These are phyloP conservation scores for Habropoda laboriosa DNA, from an alignment of 1,140 invertebrate genomes.

Conservation along the genomic window DNA sequence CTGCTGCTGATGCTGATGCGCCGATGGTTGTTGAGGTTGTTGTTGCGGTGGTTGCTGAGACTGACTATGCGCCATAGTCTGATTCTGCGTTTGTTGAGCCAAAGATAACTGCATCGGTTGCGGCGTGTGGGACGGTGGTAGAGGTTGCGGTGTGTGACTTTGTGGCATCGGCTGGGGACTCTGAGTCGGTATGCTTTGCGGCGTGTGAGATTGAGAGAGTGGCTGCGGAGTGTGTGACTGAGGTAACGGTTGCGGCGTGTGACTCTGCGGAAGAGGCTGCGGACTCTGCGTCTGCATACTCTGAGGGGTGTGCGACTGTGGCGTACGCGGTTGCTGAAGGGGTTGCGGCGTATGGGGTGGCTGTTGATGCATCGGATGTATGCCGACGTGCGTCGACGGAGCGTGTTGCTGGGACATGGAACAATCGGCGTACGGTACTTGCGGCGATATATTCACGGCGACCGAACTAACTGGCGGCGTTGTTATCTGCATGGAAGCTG, in stretches of 20 bases:
- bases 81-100: slow-evolving; percentile 73
- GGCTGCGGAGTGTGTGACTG: slow-evolving; percentile 70
- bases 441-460: slow-evolving; percentile 73
- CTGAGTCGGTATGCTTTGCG: slow-evolving; percentile 71
- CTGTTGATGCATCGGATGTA: slow-evolving; percentile 78
- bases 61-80: slow-evolving; percentile 76
- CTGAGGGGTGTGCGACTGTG: slow-evolving; percentile 76
- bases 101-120: slow-evolving; percentile 75
- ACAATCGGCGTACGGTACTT: slow-evolving; percentile 76
- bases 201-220: slow-evolving; percentile 62
- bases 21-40: slow-evolving; percentile 73
- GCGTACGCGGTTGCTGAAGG: slow-evolving; percentile 77
- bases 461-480: slow-evolving; percentile 69
- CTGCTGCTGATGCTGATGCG: slow-evolving; percentile 67
- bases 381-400: slow-evolving; percentile 70
- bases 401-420: slow-evolving; percentile 76
- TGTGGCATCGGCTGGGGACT: slow-evolving; percentile 76
- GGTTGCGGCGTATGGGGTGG: slow-evolving; percentile 74
- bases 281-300: slow-evolving; percentile 77
- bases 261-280: slow-evolving; percentile 75
- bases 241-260: slow-evolving; percentile 74
- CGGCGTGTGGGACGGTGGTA: slow-evolving; percentile 79
- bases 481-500: slow-evolving; percentile 76
- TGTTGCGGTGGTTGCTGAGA: slow-evolving; percentile 76
- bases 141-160: slow-evolving; percentile 82